phyloP scores from a whole-genome alignment of 2,888 invertebrate species.

The Ophion slaviceki region DNA sequence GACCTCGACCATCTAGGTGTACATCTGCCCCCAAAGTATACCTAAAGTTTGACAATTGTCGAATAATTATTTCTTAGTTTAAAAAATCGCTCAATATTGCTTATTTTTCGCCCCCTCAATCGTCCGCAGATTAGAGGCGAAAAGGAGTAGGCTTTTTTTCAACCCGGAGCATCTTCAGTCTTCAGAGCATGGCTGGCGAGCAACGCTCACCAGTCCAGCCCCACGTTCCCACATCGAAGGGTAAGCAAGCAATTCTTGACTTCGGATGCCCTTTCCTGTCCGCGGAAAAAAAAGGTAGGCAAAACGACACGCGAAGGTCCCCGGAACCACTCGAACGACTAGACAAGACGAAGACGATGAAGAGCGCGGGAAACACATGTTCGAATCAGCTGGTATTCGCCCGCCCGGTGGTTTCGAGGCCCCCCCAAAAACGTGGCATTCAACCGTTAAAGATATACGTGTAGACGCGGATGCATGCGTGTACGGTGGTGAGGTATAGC shows the following conservation, averaged over 20 bases:
- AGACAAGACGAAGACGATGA: conserved; percentile 52
- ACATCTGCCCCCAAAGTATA: no score
- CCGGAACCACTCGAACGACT: conserved; percentile 24
- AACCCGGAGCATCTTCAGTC: neutral
- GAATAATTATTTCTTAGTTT: no score
- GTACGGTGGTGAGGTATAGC: neutral
- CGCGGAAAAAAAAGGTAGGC: conserved; percentile 9
- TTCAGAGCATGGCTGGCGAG: neutral
- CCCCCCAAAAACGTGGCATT: conserved; percentile 71
- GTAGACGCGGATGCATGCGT: conserved; percentile 1
- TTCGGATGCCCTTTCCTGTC: neutral
- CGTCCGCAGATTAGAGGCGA: neutral
- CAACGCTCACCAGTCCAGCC: neutral
- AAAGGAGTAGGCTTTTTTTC: neutral
- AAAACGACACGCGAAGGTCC: conserved; percentile 8
- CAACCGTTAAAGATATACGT: conserved; percentile 76
- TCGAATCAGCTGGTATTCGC: conserved; percentile 81
- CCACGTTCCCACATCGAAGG: conserved; percentile 20
- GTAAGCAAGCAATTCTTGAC: conserved; percentile 29
- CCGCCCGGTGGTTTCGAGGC: conserved; percentile 36
- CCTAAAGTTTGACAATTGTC: no score
- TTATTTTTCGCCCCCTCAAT: no score
- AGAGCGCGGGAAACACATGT: conserved; percentile 81
- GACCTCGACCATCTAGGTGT: no score
- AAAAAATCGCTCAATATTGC: no score